Percentiles rank a stretch among this genome's conserved stretches.
Conservation (phyloP, 2,888 invertebrate species). For the Agriotes lineatus region DNA sequence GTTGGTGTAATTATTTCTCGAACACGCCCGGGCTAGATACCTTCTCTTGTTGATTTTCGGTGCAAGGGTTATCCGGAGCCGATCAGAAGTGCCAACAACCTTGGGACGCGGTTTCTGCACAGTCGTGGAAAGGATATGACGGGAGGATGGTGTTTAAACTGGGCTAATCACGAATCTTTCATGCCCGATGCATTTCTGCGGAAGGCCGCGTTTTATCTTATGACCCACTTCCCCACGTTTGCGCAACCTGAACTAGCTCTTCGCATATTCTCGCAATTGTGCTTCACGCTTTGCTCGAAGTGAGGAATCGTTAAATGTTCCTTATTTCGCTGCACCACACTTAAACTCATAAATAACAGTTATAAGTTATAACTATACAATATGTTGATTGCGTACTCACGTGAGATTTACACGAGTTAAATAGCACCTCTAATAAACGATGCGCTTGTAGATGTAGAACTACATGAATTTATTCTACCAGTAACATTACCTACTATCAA, state of each 20-base stretch:
- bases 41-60: background rate
- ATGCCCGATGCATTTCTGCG: constrained; percentile 39
- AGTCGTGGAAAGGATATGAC: constrained; percentile 13
- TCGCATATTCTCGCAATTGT: constrained; percentile 11
- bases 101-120: background rate
- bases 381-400: too few species aligned
- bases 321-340: constrained; percentile 3
- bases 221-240: constrained; percentile 37
- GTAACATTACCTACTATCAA: too few species aligned
- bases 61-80: background rate
- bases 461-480: too few species aligned
- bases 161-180: constrained; percentile 41
- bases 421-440: too few species aligned
- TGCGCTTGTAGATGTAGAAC: too few species aligned
- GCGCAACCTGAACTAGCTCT: background rate
- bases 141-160: constrained; percentile 29
- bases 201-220: constrained; percentile 36
- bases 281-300: constrained; percentile 8
- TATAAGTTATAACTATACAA: too few species aligned
- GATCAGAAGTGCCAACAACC: background rate
- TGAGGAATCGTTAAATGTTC: constrained; percentile 28
- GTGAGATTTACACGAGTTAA: too few species aligned
- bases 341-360: constrained; percentile 7
- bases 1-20: background rate
- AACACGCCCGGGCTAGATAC: background rate